Base-by-base conservation (phyloP, 1,140 invertebrate genomes). In the Aphis gossypii region DNA sequence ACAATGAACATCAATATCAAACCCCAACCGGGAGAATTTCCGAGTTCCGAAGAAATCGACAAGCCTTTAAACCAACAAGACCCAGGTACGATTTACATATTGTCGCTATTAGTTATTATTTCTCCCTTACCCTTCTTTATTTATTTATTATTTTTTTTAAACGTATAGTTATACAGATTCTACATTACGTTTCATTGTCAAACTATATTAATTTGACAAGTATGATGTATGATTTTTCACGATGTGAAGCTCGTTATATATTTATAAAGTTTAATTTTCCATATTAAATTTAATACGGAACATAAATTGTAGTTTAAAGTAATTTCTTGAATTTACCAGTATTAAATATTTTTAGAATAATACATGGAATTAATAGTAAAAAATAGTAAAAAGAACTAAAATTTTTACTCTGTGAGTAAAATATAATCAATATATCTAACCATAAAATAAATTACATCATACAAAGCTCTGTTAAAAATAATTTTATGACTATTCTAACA, bases 1-100 rank as follows among this genome's bases (percentile, higher is more conserved):
- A 97, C 97, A 95, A 96, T 98, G 88, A 96, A 96, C 3, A 95
- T 98, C 30, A 96, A 96, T 46, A 97, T 98, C 0, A 97, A 97
- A 95, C 96, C 97, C 14, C 96, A 97, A 93, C 97, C 97, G 4
- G 97, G 97, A 56, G 97, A 97, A 94, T 97, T 97, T 95, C 96
- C 97, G 93, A 97, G 96, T 68, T 97, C 97, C 82, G 97, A 98
- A 94, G 97, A 98, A 95, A 97, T 97, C 35, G 96, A 96, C 91
- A 94, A 94, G 56, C 94, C 93, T 30, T 94, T 95, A 94, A 95
- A 94, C 90, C 95, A 94, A 90, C 92, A 94, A 95, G 95, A 95
- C 94, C 94, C 95, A 94, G 95, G 95, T 95, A 93, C 89, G 35
- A n/a, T 87, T 87, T 46, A 48, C 25, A 14, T 44, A 44, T 14